Conservation (phyloP, 2,797 vertebrate genomes). For the Enteromius fasciolatus region DNA sequence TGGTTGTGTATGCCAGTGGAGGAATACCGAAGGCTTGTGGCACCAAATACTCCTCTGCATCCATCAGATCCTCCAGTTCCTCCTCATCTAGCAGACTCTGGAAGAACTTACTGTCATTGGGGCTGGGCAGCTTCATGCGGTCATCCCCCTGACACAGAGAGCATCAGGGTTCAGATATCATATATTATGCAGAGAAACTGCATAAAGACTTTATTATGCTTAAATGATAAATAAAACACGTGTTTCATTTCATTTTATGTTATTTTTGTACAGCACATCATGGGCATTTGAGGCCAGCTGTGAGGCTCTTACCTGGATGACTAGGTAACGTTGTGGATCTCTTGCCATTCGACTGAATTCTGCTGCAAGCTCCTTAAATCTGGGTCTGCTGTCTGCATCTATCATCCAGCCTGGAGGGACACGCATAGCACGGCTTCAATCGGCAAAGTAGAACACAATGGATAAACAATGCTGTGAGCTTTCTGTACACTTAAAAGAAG, state of each 20-base stretch:
- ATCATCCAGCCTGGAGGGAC: conserved; percentile 95
- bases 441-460: background rate
- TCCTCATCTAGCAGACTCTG: conserved; percentile 97
- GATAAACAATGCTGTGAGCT: conserved; percentile 13
- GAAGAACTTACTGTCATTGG: conserved; percentile 98
- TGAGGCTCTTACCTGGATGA: conserved; percentile 87
- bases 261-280: background rate
- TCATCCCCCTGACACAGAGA: conserved; percentile 87
- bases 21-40: conserved; percentile 92
- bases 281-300: background rate
- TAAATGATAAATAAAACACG: too few relatives aligned
- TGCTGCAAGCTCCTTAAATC: conserved; percentile 97
- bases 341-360: conserved; percentile 98
- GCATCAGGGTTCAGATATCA: background rate
- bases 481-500: background rate
- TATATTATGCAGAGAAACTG: background rate
- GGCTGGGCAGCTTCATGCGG: conserved; percentile 96
- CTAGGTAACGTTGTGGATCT: conserved; percentile 95
- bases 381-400: conserved; percentile 96
- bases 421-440: conserved; percentile 10
- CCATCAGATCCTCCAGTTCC: conserved; percentile 96
- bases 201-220: background rate
- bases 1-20: conserved; percentile 91
- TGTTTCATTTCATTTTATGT: background rate
- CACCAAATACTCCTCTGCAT: conserved; percentile 97